Evolutionary conservation across 2,888 invertebrate species (phyloP).

Genomic region (Halictus quadricinctus): DNA sequence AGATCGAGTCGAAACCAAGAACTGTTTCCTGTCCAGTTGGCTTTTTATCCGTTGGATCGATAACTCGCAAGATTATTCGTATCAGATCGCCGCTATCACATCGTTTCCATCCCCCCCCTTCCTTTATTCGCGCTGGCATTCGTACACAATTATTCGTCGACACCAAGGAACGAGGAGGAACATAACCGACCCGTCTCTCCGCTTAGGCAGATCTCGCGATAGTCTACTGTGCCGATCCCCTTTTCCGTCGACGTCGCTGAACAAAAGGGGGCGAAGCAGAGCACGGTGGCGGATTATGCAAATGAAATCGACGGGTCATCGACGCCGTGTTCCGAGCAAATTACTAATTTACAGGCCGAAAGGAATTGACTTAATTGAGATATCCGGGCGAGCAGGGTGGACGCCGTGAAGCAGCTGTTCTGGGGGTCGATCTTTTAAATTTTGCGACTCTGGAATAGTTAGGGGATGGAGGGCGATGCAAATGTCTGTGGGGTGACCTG

Average conservation of each 20-base stretch:
- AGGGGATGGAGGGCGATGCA: neutral
- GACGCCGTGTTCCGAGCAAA: slow-evolving; percentile 37
- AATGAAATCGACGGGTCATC: slow-evolving; percentile 43
- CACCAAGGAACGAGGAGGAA: neutral
- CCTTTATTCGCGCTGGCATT: neutral
- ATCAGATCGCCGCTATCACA: slow-evolving; percentile 5
- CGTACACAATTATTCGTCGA: slow-evolving; percentile 21
- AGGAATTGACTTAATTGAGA: slow-evolving; percentile 50
- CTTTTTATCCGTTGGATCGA: neutral
- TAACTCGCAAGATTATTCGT: slow-evolving; percentile 14
- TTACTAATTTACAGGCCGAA: slow-evolving; percentile 55
- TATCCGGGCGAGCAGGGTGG: slow-evolving; percentile 25
- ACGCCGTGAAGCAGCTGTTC: slow-evolving; percentile 41
- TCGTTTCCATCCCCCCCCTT: neutral
- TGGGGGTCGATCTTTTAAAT: slow-evolving; percentile 46
- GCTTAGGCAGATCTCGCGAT: slow-evolving; percentile 22
- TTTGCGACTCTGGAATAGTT: slow-evolving; percentile 9
- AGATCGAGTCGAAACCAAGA: neutral
- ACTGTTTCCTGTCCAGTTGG: neutral
- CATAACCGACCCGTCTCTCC: neutral
- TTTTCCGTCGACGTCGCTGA: neutral
- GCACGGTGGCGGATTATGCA: slow-evolving; percentile 55
- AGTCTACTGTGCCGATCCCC: neutral
- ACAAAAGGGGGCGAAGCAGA: slow-evolving; percentile 22
- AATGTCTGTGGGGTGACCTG: neutral